A percentile compares a stretch with the other conserved stretches of the same genome.
These are phyloP conservation scores for Lacanobia wlatinum DNA, from an alignment of 2,888 invertebrate genomes.

Conservation along the genomic window DNA sequence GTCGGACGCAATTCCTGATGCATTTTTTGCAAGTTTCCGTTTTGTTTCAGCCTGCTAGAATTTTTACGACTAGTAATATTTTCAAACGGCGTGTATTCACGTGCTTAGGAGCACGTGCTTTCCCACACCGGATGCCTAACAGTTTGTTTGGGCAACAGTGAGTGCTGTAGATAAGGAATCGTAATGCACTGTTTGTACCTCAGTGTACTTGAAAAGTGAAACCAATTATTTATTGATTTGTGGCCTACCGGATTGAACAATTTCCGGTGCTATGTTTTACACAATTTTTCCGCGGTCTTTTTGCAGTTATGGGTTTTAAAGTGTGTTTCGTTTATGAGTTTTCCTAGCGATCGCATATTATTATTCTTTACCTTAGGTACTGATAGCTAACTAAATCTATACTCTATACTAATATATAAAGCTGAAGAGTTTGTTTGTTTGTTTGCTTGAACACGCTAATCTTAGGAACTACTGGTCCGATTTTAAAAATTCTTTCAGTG, in stretches of 20 bases:
- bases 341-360: too few species aligned
- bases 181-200: conserved; percentile 38
- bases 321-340: not conserved
- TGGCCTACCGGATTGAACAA: not conserved
- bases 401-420: too few species aligned
- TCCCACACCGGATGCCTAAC: conserved; percentile 63
- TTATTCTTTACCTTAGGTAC: too few species aligned
- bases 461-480: too few species aligned
- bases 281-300: not conserved
- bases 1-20: conserved; percentile 8
- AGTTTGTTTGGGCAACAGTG: conserved; percentile 69
- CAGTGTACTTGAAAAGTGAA: conserved; percentile 16
- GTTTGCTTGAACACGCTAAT: too few species aligned
- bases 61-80: conserved; percentile 75
- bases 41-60: conserved; percentile 54
- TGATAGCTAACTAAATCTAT: too few species aligned
- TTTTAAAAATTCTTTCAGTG: too few species aligned
- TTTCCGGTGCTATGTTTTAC: conserved; percentile 10
- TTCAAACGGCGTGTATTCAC: conserved; percentile 69
- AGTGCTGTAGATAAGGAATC: conserved; percentile 63
- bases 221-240: conserved; percentile 43
- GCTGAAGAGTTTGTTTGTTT: too few species aligned
- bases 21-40: conserved; percentile 56
- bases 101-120: conserved; percentile 69
- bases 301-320: not conserved